Base-by-base conservation (phyloP, 2,888 invertebrate genomes). In the Caenorhabditis sp. region DNA sequence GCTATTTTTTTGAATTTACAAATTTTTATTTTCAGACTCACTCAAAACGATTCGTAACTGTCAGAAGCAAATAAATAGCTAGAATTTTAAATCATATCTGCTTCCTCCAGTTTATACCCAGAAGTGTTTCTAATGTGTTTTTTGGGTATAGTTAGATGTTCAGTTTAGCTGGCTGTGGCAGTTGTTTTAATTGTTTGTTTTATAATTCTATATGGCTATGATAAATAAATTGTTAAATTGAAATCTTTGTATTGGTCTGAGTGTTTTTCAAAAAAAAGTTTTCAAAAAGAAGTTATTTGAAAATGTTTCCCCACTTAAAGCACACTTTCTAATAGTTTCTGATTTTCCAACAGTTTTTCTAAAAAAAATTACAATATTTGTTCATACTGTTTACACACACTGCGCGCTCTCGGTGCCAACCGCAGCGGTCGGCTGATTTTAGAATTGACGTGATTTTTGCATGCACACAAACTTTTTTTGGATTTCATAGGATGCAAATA, bases 381-480 rank as follows among this genome's bases (percentile, higher is more conserved):
- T 28, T 58, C 71, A 79, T 65, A 79, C 71, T 79, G 79, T 79
- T 79, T 79, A 71, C 79, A 53, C 60, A 79, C 65, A 79, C 79
- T 79, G 65, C 61, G 78, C 56, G 62, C 68, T 40, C 68, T 44
- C 58, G 32, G 53, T 64, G 69, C 68, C 69, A 77, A 77, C 56
- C 40, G 44, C 56, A 35, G 50, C n/a, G 40, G 20, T 22, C 8
- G n/a, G 18, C 47, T 47, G 20, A 22, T 60, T 60, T 61, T 28
- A 26, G 8, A 53, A 28, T 68, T 51, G 40, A 55, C 76, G 61
- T 76, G 67, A n/a, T 76, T 76, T 67, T 67, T 44, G 26, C 47
- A 40, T 61, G 44, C 61, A 11, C 47, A 40, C 37, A 40, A 20
- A 40, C 60, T 15, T 24, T 53, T 2, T 24, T 1, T 18, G 24